These are phyloP conservation scores for Micromussa lordhowensis DNA, from an alignment of 92 coral and sea anemone genomes.

Conservation along the genomic window DNA sequence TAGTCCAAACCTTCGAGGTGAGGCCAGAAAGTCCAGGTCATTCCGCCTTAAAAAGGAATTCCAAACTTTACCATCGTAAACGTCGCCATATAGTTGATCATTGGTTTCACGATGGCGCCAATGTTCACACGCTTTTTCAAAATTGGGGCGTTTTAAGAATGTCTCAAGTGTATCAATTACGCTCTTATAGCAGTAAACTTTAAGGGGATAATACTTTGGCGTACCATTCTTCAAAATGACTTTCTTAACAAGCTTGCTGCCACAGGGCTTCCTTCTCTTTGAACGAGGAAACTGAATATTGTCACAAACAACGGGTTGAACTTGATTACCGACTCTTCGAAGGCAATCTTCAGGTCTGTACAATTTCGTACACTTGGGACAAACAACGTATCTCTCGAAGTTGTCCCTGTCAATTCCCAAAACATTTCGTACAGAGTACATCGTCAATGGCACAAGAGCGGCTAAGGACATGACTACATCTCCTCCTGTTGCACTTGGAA, in stretches of 20 bases:
- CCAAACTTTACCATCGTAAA: conserved; percentile 67
- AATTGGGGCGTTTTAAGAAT: too few species aligned
- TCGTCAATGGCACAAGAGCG: not conserved
- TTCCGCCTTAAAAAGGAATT: not conserved
- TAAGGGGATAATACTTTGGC: conserved; percentile 25
- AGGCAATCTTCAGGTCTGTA: conserved; percentile 32
- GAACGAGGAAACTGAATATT: too few species aligned
- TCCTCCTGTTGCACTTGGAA: conserved; percentile 13
- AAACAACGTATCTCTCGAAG: conserved; percentile 61
- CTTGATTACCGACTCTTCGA: conserved; percentile 20
- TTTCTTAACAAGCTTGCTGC: too few species aligned
- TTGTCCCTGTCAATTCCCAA: conserved; percentile 62
- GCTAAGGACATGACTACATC: conserved; percentile 18
- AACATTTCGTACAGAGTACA: conserved; percentile 8
- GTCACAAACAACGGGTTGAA: conserved; percentile 45
- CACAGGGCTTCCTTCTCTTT: too few species aligned
- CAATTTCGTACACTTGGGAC: too few species aligned
- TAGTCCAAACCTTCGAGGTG: conserved; percentile 30
- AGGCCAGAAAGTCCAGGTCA: conserved; percentile 43
- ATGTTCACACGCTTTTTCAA: conserved; percentile 50
- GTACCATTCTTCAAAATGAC: conserved; percentile 26
- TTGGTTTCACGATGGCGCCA: conserved; percentile 40
- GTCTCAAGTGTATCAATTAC: too few species aligned
- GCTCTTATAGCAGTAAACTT: too few species aligned
- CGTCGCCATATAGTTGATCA: conserved; percentile 45